Base-by-base conservation (phyloP, 2,888 invertebrate species). In the Diadromus collaris region DNA sequence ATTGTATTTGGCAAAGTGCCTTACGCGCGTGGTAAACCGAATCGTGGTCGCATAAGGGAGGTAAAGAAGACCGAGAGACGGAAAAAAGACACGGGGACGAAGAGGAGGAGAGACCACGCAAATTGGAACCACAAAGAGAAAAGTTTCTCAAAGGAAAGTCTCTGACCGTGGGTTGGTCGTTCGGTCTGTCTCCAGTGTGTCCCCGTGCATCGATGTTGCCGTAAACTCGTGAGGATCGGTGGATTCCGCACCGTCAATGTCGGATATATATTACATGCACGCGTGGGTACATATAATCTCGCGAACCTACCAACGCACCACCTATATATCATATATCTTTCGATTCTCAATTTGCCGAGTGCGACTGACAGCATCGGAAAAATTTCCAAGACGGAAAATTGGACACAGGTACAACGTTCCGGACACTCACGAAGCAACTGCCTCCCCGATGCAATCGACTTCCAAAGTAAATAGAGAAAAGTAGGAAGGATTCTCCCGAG, bases 1-100 rank as follows among this genome's bases (percentile, higher is more conserved):
- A 85, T 85, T 83, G 81, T 82, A 75, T 81, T 82, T 83, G 84
- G 82, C 81, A 82, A 83, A 84, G 82, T 85, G 85, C 82, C 82
- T 83, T 80, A 72, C 70, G 67, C 58, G 69, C 58, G 68, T 71
- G 79, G 74, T 73, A 80, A 84, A 67, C 80, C 72, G 38, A 72
- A 80, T 65, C 71, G 65, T 56, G 78, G 69, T 61, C 65, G 69
- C 24, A 60, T 67, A 32, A n/a, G 38, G 16, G 69, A 60, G 16
- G 46, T 67, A 51, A 58, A 60, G 24, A 54, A 46, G 46, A 41
- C 51, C 58, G n/a, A 76, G 69, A 67, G 38, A 68, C 34, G 64
- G 60, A 63, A 44, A 54, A 58, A 34, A 38, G 48, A 48, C 54
- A 69, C 32, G 78, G 77, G 80, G 72, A 77, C 78, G 79, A 72